Evolutionary conservation across 2,113 vertebrate genomes (phyloP).

Genomic region (Edolisoma coerulescens): DNA sequence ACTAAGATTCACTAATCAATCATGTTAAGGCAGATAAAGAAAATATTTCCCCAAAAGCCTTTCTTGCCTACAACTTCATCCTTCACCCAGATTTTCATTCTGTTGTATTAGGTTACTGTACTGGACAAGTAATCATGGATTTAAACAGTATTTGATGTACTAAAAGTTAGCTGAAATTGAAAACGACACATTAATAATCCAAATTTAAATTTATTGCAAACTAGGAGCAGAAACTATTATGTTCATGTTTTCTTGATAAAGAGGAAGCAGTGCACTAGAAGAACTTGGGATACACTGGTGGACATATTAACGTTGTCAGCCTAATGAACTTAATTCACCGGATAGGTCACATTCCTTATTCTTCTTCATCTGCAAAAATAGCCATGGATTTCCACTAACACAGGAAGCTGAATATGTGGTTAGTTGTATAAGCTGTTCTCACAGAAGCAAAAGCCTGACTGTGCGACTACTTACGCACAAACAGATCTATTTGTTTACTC

Average conservation of each 20-base stretch:
- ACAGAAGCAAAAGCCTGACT: neutral
- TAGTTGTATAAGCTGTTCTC: neutral
- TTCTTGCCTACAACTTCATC: neutral
- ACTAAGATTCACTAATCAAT: neutral
- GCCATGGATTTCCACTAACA: neutral
- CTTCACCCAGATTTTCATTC: neutral
- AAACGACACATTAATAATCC: neutral
- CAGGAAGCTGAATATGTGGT: neutral
- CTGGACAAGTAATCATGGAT: neutral
- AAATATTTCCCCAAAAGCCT: neutral
- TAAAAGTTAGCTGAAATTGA: neutral
- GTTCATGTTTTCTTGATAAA: neutral
- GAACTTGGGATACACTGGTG: neutral
- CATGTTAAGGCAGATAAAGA: neutral
- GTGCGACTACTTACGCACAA: neutral
- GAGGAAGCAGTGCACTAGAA: neutral
- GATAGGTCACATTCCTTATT: neutral
- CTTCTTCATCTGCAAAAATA: neutral
- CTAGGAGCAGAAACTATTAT: neutral
- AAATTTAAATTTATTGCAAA: neutral
- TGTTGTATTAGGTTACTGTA: neutral
- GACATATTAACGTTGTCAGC: neutral
- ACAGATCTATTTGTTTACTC: neutral
- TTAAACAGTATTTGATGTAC: neutral
- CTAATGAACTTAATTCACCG: neutral